Percentiles rank a stretch among this genome's conserved stretches.
Evolutionary conservation across 1,140 invertebrate species (phyloP).

Genomic region (Homarus americanus): DNA sequence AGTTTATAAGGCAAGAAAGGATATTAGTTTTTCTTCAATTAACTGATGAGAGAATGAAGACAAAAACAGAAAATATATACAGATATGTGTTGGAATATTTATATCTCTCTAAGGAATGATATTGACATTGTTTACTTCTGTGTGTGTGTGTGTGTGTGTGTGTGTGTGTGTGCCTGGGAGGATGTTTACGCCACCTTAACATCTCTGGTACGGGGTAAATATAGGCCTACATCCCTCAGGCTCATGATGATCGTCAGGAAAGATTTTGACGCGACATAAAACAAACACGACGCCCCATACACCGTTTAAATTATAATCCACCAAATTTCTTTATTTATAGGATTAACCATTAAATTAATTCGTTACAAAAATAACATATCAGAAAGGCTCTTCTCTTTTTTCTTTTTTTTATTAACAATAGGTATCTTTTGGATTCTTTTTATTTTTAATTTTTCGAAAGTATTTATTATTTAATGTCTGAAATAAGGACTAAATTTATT

Average conservation of each 20-base stretch:
- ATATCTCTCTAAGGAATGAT: no score
- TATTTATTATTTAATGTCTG: no score
- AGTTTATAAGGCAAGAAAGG: no score
- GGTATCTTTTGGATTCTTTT: no score
- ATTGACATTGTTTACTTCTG: no score
- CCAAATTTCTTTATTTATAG: not conserved
- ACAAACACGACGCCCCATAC: not conserved
- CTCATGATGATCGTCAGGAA: not conserved
- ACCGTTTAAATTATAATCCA: not conserved
- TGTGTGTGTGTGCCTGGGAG: not conserved
- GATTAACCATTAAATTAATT: not conserved
- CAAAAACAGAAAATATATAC: no score
- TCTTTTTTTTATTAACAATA: no score
- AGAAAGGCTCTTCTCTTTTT: not conserved
- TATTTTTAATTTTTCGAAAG: no score
- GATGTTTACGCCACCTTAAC: not conserved
- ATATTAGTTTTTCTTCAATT: no score
- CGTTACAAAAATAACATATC: not conserved
- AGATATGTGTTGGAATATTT: no score
- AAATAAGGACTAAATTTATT: no score
- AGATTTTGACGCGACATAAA: not conserved
- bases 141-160: conserved; percentile 14
- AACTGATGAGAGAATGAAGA: no score
- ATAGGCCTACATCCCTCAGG: not conserved
- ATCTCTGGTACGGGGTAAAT: not conserved